Conservation (phyloP, 2,113 vertebrate genomes). For the Probosciger aterrimus region DNA sequence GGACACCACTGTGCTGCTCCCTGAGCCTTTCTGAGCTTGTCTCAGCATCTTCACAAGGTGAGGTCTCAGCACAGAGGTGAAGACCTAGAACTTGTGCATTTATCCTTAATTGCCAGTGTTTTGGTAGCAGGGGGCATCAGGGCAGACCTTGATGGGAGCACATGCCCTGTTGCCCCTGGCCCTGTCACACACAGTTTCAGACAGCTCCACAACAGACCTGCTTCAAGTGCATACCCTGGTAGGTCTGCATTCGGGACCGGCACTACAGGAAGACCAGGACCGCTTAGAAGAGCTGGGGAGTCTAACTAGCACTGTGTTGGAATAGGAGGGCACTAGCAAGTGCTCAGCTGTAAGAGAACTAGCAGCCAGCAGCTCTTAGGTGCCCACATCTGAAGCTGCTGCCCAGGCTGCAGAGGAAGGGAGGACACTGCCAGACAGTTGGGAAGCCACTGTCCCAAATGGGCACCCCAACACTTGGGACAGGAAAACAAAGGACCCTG, state of each 20-base stretch:
- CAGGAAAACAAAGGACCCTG: not conserved
- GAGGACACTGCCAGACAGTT: not conserved
- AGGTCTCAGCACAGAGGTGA: not conserved
- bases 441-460: not conserved
- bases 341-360: not conserved
- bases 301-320: not conserved
- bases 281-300: not conserved
- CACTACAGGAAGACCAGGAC: not conserved
- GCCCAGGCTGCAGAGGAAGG: not conserved
- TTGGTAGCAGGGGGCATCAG: not conserved
- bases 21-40: not conserved
- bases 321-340: not conserved
- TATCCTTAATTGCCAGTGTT: not conserved
- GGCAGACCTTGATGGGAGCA: not conserved
- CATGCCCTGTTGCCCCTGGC: not conserved
- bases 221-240: not conserved
- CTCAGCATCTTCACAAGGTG: not conserved
- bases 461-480: not conserved
- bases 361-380: not conserved
- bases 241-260: not conserved
- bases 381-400: not conserved
- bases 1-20: not conserved
- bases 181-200: not conserved
- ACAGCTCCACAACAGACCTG: not conserved
- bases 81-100: not conserved